Evolutionary conservation across 2,797 vertebrate species (phyloP).

Genomic region (Gymnodraco acuticeps): DNA sequence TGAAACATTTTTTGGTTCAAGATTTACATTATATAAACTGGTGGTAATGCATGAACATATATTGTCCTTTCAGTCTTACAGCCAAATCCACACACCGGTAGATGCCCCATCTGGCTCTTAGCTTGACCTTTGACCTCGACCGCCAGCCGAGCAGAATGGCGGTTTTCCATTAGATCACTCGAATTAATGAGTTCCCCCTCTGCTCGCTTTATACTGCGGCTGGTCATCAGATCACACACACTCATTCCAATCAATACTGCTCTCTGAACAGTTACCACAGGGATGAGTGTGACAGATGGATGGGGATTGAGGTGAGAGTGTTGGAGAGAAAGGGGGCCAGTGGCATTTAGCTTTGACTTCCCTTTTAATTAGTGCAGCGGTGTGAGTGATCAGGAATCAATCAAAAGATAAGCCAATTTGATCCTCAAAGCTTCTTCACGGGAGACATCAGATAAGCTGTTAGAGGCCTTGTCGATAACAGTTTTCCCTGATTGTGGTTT

Average conservation of each 20-base stretch:
- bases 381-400: slow-evolving; percentile 40
- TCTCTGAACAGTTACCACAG: slow-evolving; percentile 42
- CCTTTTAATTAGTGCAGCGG: neutral
- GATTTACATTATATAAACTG: neutral
- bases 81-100: slow-evolving; percentile 19
- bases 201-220: slow-evolving; percentile 21
- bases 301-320: slow-evolving; percentile 33
- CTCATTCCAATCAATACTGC: slow-evolving; percentile 60
- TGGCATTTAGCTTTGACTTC: slow-evolving; percentile 21
- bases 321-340: neutral
- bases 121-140: slow-evolving; percentile 68
- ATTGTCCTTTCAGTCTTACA: slow-evolving; percentile 7
- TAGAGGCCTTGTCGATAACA: slow-evolving; percentile 25
- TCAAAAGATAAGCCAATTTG: slow-evolving; percentile 41
- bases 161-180: slow-evolving; percentile 44
- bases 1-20: no score
- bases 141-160: slow-evolving; percentile 46
- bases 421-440: neutral
- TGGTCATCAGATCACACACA: slow-evolving; percentile 35
- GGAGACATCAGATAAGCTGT: slow-evolving; percentile 10
- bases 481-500: slow-evolving; percentile 13
- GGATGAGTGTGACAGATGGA: slow-evolving; percentile 59
- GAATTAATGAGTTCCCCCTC: slow-evolving; percentile 65
- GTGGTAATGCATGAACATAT: neutral
- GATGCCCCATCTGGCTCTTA: slow-evolving; percentile 69